Evolutionary conservation across 1,140 invertebrate species (phyloP), one percentile per base, ranked within the genome.

Genomic region (Drosophila nigrodunni): DNA sequence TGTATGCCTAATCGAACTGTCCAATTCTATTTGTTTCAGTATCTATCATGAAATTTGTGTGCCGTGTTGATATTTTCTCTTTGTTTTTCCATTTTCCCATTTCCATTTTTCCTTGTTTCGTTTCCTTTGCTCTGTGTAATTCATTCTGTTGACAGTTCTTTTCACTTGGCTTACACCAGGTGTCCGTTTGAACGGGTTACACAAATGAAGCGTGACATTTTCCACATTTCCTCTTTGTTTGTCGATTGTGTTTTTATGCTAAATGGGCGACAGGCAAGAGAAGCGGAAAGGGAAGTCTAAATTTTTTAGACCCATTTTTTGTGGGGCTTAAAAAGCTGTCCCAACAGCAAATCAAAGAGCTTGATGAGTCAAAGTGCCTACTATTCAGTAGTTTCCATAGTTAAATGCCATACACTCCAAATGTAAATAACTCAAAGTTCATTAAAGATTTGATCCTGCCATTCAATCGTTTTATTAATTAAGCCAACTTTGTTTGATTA

Each of bases 1-100:
- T 86, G 82, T 86, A 86, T 88, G 82, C 82, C 82, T 86, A 86
- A 86, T 88, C 82, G 83, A 86, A 82, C 82, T 86, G 82, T 88
- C 82, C 47, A 35, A 57, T 86, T 86, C 72, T 68, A 88, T 86
- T 82, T 79, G 83, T 82, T 76, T 77, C 58, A 71, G 25, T 55
- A 69, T 86, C 79, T 57, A 66, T 86, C 83, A 78, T 54, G 76
- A 65, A 87, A 79, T 82, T 86, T 86, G 82, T 86, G 82, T 78
- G 82, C 79, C 82, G 18, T 87, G 82, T 49, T 71, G 70, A 65
- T 69, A 71, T 67, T 73, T 75, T 60, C 57, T 46, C 30, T 25
- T 47, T 43, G 35, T 64, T 11, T 66, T 5, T 9, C 37, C 18
- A 21, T 34, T 43, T 9, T 47, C 50, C 25, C 21, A 3, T 41